phyloP scores from a whole-genome alignment of 1,140 invertebrate species.

The Pseudomyrmex dendroicus region DNA sequence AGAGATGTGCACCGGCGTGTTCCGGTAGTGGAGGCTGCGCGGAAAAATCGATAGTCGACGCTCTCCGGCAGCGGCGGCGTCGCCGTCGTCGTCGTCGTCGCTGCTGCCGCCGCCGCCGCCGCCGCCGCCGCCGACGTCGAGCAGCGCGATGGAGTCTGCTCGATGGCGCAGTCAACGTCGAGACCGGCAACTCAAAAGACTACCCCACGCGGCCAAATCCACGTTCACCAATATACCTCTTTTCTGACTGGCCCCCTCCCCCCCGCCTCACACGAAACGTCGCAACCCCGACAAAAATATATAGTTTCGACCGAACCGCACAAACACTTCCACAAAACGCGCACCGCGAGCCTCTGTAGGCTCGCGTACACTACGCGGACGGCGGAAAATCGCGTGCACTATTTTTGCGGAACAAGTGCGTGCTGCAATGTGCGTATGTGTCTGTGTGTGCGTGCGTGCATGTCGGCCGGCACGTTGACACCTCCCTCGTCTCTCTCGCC shows the following conservation, averaged over 20 bases:
- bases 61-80: conserved; percentile 62
- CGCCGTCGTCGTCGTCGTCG: conserved; percentile 1
- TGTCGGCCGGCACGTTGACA: conserved; percentile 49
- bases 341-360: too few relatives aligned
- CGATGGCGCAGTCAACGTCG: conserved; percentile 79
- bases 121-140: conserved; percentile 62
- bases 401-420: conserved; percentile 1
- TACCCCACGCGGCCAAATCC: conserved; percentile 65
- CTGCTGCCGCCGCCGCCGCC: conserved; percentile 23
- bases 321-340: neutral
- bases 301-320: conserved; percentile 8
- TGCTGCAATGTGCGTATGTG: conserved; percentile 14
- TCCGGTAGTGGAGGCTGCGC: conserved; percentile 80
- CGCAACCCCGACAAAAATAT: conserved; percentile 25
- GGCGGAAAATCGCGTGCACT: neutral
- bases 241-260: conserved; percentile 56
- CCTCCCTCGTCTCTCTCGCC: neutral
- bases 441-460: conserved; percentile 6
- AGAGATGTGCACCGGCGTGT: conserved; percentile 64
- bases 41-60: conserved; percentile 81
- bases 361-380: conserved; percentile 28
- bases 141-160: conserved; percentile 76
- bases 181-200: conserved; percentile 79
- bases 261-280: conserved; percentile 33
- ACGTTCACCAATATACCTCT: conserved; percentile 66